Conservation (phyloP, 2,113 vertebrate genomes). For the Uria aalge region DNA sequence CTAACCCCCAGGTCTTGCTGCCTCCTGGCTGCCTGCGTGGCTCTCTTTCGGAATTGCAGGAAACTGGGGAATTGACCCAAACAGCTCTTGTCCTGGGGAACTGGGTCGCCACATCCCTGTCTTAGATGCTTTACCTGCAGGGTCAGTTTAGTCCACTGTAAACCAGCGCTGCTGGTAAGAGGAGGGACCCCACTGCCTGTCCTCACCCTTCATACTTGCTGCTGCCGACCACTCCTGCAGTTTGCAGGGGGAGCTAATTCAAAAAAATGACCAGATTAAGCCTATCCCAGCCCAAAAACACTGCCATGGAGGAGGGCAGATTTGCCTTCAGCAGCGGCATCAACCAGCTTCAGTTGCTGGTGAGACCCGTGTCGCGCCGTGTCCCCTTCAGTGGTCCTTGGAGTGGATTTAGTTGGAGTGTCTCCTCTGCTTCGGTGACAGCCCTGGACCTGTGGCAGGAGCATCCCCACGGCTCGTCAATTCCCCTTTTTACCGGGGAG, state of each 20-base stretch:
- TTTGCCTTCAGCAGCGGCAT: neutral
- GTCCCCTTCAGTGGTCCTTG: neutral
- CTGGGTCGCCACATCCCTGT: neutral
- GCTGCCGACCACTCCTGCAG: fast-evolving
- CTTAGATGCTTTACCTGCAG: neutral
- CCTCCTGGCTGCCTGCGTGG: neutral
- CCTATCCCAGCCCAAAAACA: neutral
- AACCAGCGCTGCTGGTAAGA: neutral
- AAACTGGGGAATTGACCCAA: neutral
- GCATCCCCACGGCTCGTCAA: neutral
- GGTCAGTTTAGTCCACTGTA: neutral
- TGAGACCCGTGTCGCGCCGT: fast-evolving
- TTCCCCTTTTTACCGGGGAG: neutral
- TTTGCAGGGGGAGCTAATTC: neutral
- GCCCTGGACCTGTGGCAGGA: neutral
- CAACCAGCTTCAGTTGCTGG: neutral
- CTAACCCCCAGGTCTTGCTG: neutral
- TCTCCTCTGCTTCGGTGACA: too few relatives aligned
- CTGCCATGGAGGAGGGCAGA: neutral
- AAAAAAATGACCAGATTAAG: neutral
- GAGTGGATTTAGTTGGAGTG: neutral
- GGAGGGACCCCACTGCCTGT: neutral
- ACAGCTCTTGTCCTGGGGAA: too few relatives aligned
- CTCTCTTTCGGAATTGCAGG: neutral
- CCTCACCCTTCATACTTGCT: neutral